These are phyloP conservation scores for Bembecia ichneumoniformis DNA, from an alignment of 2,888 invertebrate genomes.

Conservation along the genomic window DNA sequence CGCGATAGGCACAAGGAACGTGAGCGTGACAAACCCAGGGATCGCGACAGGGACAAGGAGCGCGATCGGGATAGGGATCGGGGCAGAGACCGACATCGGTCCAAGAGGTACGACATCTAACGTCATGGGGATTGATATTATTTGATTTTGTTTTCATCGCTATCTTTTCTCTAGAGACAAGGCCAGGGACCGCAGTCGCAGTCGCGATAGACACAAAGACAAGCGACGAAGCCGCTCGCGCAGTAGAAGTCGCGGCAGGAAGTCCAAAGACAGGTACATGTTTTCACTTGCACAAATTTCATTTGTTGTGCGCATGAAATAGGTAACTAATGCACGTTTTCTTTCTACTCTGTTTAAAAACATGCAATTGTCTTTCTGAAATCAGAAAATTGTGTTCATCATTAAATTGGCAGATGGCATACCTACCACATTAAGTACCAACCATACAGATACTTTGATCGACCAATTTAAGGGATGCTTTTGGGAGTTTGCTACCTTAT, in stretches of 20 bases:
- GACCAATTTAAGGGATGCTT: no score
- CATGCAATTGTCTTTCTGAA: no score
- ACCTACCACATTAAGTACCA: no score
- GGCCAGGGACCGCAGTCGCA: slow-evolving; percentile 30
- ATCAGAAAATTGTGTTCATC: no score
- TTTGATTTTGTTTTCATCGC: no score
- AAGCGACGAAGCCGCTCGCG: slow-evolving; percentile 46
- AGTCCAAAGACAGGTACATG: slow-evolving; percentile 58
- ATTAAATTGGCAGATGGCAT: no score
- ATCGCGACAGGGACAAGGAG: slow-evolving; percentile 28
- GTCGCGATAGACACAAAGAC: slow-evolving; percentile 40
- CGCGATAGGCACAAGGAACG: slow-evolving; percentile 42
- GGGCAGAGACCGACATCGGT: slow-evolving; percentile 36
- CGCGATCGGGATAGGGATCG: slow-evolving; percentile 29
- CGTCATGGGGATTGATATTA: slow-evolving; percentile 18
- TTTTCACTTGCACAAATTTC: no score
- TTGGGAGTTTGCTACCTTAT: no score
- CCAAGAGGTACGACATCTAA: slow-evolving; percentile 57
- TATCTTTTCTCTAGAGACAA: background rate
- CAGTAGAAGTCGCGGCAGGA: slow-evolving; percentile 47
- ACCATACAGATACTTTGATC: no score
- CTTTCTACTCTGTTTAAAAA: no score
- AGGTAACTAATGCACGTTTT: no score
- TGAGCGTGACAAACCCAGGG: slow-evolving; percentile 29
- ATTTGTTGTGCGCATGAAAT: background rate